Conservation (phyloP, 2,113 vertebrate species). For the Drymodes brunneopygia region DNA sequence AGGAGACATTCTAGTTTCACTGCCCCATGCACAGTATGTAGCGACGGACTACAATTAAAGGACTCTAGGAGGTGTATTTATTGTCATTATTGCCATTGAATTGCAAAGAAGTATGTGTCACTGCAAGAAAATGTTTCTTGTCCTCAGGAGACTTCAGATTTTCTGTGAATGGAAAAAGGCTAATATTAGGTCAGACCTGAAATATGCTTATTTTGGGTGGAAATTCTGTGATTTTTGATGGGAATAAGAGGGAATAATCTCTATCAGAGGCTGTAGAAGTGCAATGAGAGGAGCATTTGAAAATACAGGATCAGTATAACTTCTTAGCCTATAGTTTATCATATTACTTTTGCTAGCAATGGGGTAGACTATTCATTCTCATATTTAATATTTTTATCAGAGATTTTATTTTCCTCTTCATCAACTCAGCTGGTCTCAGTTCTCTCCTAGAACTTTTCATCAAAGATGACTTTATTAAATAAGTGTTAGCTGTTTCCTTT, state of each 20-base stretch:
- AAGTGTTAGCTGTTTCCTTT: background rate
- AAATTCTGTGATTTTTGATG: background rate
- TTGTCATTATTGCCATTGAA: background rate
- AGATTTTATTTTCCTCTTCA: background rate
- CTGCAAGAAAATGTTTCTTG: background rate
- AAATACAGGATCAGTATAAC: background rate
- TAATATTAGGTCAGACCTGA: background rate
- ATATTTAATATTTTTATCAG: background rate
- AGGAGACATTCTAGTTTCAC: background rate
- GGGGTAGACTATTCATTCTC: background rate
- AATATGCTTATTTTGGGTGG: background rate
- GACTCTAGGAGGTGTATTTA: background rate
- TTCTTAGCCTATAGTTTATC: background rate
- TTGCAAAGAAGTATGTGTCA: background rate
- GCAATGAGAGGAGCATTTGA: background rate
- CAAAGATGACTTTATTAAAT: background rate
- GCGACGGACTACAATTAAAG: background rate
- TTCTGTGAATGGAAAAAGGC: background rate
- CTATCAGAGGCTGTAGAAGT: background rate
- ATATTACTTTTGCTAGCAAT: background rate
- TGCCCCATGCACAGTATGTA: background rate
- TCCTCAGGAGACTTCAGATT: background rate
- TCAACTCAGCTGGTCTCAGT: background rate
- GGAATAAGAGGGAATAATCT: background rate
- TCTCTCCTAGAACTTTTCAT: background rate